Evolutionary conservation across 2,797 vertebrate genomes (phyloP).

Genomic region (Oreochromis grahami): DNA sequence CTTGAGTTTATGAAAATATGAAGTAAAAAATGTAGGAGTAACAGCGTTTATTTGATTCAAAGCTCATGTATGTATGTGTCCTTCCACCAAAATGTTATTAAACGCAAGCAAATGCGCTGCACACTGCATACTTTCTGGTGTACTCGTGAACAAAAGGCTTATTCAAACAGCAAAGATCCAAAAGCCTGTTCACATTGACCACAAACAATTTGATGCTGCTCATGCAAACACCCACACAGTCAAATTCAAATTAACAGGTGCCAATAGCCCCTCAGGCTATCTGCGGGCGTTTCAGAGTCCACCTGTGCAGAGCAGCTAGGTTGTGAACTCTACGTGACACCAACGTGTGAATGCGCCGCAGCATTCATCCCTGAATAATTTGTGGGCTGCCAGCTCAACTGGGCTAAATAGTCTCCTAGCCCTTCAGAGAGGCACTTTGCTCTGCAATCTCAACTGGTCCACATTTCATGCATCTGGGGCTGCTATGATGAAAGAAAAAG

Average conservation of each 20-base stretch:
- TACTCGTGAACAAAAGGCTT: neutral
- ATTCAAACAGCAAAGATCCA: neutral
- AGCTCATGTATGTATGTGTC: neutral
- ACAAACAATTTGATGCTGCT: slow-evolving; percentile 6
- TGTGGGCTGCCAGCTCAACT: slow-evolving; percentile 56
- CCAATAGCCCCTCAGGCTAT: slow-evolving; percentile 13
- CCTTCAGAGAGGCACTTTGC: slow-evolving; percentile 42
- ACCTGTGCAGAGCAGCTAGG: slow-evolving; percentile 41
- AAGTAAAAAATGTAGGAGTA: neutral
- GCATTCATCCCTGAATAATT: slow-evolving; percentile 63
- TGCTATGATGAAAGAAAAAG: slow-evolving; percentile 29
- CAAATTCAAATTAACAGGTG: slow-evolving; percentile 47
- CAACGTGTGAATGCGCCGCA: slow-evolving; percentile 45
- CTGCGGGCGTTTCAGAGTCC: slow-evolving; percentile 21
- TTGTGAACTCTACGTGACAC: slow-evolving; percentile 68
- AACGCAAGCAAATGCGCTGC: neutral
- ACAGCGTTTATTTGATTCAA: neutral
- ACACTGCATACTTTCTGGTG: neutral
- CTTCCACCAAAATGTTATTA: neutral
- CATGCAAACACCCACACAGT: slow-evolving; percentile 28
- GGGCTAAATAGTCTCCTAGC: slow-evolving; percentile 44
- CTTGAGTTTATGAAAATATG: neutral
- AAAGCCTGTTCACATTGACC: neutral
- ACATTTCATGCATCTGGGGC: slow-evolving; percentile 26
- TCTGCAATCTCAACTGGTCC: slow-evolving; percentile 33